phyloP scores from a whole-genome alignment of 2,113 vertebrate species.

The Pristiophorus japonicus region DNA sequence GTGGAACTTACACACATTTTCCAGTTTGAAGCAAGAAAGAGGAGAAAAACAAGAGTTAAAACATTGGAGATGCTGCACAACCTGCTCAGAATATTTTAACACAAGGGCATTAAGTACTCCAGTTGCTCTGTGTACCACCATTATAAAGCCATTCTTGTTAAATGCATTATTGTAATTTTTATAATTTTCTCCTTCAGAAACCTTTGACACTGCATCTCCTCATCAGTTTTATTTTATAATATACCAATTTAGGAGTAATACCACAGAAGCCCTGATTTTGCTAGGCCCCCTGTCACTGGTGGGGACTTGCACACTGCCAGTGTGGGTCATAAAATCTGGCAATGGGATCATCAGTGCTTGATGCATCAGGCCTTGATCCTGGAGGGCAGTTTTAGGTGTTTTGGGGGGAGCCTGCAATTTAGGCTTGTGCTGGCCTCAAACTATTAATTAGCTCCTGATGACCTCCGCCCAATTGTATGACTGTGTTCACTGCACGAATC shows the following conservation, averaged over 20 bases:
- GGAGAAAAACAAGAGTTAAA: background rate
- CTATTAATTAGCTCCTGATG: background rate
- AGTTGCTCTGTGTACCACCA: background rate
- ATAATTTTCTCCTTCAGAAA: background rate
- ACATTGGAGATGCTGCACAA: background rate
- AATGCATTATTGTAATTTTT: background rate
- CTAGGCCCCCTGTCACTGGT: background rate
- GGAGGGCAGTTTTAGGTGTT: background rate
- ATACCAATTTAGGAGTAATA: no score
- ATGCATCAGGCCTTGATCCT: no score
- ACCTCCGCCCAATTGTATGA: background rate
- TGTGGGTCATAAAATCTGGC: background rate
- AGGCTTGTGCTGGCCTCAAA: background rate
- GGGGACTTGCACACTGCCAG: background rate
- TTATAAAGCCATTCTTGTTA: background rate
- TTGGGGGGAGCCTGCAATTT: background rate
- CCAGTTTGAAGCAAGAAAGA: background rate
- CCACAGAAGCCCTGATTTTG: background rate
- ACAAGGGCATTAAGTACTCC: background rate
- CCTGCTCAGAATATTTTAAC: background rate
- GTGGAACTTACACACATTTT: background rate
- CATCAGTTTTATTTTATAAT: background rate
- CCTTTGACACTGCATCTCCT: background rate
- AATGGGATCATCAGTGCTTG: background rate
- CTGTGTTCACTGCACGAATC: background rate